Percentiles rank a stretch among this genome's conserved stretches.
These are phyloP conservation scores for Pardalotus punctatus DNA, from an alignment of 2,113 vertebrate genomes.

Conservation along the genomic window DNA sequence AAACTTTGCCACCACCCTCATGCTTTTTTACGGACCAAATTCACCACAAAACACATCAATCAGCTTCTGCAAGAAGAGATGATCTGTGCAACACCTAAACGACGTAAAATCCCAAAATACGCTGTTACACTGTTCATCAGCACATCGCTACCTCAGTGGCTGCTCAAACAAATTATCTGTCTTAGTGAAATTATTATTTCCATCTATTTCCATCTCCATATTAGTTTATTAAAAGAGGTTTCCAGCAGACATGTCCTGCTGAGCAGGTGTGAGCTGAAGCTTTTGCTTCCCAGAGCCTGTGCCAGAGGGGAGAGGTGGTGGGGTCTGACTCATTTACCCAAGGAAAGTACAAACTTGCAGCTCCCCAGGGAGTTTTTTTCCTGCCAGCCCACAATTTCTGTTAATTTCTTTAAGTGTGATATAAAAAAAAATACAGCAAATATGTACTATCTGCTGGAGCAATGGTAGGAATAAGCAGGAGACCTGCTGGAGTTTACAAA, in stretches of 20 bases:
- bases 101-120: background rate
- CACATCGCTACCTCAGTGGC: background rate
- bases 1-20: background rate
- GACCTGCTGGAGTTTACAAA: slow-evolving; percentile 22
- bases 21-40: background rate
- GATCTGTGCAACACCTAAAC: background rate
- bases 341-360: background rate
- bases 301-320: background rate
- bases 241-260: background rate
- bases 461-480: background rate
- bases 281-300: background rate
- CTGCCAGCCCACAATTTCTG: slow-evolving; percentile 29
- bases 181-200: background rate
- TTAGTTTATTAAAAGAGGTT: background rate
- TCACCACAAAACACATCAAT: background rate
- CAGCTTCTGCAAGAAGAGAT: background rate
- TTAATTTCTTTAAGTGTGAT: background rate
- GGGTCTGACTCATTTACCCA: background rate
- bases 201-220: background rate
- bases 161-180: background rate
- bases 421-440: background rate
- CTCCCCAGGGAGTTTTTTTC: background rate
- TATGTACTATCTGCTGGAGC: background rate
- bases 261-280: background rate
- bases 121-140: background rate